Conservation (phyloP, 2,113 vertebrate genomes). For the Sylvia atricapilla region DNA sequence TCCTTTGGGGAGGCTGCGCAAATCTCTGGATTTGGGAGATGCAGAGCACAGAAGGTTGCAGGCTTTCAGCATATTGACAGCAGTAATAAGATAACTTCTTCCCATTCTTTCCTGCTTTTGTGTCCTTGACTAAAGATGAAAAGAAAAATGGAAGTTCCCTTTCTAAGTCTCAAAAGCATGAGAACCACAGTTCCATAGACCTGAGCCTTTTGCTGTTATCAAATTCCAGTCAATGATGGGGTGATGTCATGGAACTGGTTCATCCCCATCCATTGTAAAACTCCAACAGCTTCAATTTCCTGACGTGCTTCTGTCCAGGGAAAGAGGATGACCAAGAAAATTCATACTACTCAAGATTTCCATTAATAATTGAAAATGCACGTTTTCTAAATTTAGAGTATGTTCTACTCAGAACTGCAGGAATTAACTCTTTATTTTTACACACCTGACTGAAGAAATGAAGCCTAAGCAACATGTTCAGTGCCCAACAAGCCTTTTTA, state of each 20-base stretch:
- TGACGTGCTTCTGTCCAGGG: neutral
- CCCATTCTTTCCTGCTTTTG: neutral
- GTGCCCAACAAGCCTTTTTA: neutral
- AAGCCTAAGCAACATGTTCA: neutral
- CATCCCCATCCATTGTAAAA: neutral
- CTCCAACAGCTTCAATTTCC: neutral
- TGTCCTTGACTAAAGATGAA: neutral
- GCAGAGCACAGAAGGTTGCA: neutral
- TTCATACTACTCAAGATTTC: neutral
- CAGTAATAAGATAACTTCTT: neutral
- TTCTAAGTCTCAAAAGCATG: neutral
- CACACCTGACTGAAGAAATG: neutral
- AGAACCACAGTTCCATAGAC: neutral
- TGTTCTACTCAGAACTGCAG: neutral
- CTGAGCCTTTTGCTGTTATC: neutral
- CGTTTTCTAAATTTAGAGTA: neutral
- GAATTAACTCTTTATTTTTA: neutral
- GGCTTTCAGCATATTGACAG: neutral
- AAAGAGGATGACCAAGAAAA: neutral
- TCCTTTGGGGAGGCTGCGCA: neutral
- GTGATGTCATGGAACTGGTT: neutral
- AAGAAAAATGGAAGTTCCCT: neutral
- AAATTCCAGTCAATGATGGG: neutral
- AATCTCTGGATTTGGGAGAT: neutral
- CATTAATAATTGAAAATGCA: neutral